A percentile compares a stretch with the other conserved stretches of the same genome.
Conservation (phyloP, 2,888 invertebrate species). For the Melolontha melolontha region DNA sequence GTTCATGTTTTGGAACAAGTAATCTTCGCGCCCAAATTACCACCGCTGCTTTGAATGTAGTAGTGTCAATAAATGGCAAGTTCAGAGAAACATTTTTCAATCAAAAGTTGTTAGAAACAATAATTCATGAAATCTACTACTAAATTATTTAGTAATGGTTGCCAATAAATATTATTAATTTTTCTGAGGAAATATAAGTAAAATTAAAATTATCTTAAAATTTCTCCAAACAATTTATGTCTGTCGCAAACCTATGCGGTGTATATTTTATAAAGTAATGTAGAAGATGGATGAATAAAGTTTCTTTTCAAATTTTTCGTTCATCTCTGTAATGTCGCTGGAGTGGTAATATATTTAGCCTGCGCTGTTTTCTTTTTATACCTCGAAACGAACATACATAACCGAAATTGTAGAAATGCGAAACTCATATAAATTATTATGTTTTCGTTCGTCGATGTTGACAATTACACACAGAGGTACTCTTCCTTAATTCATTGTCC, state of each 20-base stretch:
- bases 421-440: slow-evolving; percentile 29
- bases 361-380: not conserved
- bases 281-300: slow-evolving; percentile 31
- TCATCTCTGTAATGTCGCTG: slow-evolving; percentile 25
- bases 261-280: slow-evolving; percentile 29
- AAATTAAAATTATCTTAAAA: too few relatives aligned
- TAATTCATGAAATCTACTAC: too few relatives aligned
- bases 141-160: too few relatives aligned
- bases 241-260: not conserved
- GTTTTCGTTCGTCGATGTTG: slow-evolving; percentile 13
- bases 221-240: slow-evolving; percentile 3
- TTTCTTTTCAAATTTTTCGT: slow-evolving; percentile 25
- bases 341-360: slow-evolving; percentile 32
- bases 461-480: slow-evolving; percentile 17
- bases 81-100: too few relatives aligned
- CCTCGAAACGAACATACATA: slow-evolving; percentile 13
- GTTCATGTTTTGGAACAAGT: too few relatives aligned
- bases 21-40: too few relatives aligned
- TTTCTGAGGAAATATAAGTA: too few relatives aligned
- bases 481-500: slow-evolving; percentile 27
- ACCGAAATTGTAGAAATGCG: slow-evolving; percentile 28
- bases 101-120: too few relatives aligned
- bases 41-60: too few relatives aligned
- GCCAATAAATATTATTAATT: too few relatives aligned
- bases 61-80: too few relatives aligned